phyloP scores from a whole-genome alignment of 2,797 vertebrate species.

The Synanceia verrucosa region DNA sequence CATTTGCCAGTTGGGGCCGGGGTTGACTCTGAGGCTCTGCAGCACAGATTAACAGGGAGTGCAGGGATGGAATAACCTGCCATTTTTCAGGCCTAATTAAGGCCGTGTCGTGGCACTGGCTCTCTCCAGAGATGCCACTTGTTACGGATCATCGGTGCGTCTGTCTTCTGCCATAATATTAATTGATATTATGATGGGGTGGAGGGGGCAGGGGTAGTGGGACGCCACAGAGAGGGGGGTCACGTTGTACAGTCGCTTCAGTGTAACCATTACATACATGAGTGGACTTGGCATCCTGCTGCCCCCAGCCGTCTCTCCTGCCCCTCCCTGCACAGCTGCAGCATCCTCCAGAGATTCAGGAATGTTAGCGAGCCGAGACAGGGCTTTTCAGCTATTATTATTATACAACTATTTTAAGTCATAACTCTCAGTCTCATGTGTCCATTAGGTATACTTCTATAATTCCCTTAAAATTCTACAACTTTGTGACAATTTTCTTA shows the following conservation, averaged over 20 bases:
- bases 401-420: not conserved
- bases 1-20: conserved; percentile 62
- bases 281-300: conserved; percentile 65
- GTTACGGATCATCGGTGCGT: conserved; percentile 77
- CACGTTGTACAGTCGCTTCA: conserved; percentile 66
- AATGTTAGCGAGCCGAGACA: not conserved
- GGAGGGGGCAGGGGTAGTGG: conserved; percentile 44
- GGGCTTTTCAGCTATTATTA: not conserved
- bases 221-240: conserved; percentile 28
- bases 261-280: conserved; percentile 75
- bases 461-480: no score
- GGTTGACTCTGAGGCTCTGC: conserved; percentile 56
- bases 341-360: conserved; percentile 3
- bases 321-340: conserved; percentile 15
- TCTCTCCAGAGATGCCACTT: conserved; percentile 76
- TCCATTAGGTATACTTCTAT: not conserved
- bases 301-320: conserved; percentile 48
- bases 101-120: conserved; percentile 62
- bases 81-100: conserved; percentile 82
- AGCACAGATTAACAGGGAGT: conserved; percentile 71
- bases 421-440: not conserved
- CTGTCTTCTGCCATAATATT: conserved; percentile 81
- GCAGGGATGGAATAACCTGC: conserved; percentile 72
- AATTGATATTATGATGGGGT: conserved; percentile 81
- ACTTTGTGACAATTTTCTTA: no score